phyloP scores from a whole-genome alignment of 2,888 invertebrate species.

The Schizotus pectinicornis region DNA sequence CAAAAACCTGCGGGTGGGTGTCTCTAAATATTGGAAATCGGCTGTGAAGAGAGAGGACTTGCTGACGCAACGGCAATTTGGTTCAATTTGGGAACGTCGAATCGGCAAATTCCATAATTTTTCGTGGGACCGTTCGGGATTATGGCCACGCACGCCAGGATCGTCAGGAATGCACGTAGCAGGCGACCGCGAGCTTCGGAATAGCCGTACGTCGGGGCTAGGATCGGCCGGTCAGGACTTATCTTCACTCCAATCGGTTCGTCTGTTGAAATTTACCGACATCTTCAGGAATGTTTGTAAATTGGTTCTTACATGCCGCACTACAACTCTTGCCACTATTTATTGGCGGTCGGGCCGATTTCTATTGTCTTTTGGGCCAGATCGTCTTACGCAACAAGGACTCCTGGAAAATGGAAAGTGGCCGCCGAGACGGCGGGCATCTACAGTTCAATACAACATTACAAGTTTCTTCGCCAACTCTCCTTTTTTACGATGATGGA shows the following conservation, averaged over 20 bases:
- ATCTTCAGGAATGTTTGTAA: constrained; percentile 55
- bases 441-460: too few relatives aligned
- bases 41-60: too few relatives aligned
- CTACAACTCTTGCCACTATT: constrained; percentile 44
- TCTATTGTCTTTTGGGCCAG: constrained; percentile 33
- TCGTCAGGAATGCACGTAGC: constrained; percentile 17
- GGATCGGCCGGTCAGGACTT: constrained; percentile 27
- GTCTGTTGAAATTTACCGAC: constrained; percentile 51
- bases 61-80: too few relatives aligned
- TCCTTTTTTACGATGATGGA: too few relatives aligned
- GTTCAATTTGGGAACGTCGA: too few relatives aligned
- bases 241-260: constrained; percentile 34
- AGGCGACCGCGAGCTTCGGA: constrained; percentile 17
- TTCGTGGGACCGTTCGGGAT: constrained; percentile 12
- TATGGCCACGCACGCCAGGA: constrained; percentile 21
- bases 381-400: not conserved
- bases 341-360: constrained; percentile 41
- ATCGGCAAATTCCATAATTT: constrained; percentile 11
- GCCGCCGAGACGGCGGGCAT: too few relatives aligned
- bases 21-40: too few relatives aligned
- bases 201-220: constrained; percentile 35
- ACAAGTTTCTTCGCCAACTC: too few relatives aligned
- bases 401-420: too few relatives aligned
- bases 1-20: too few relatives aligned
- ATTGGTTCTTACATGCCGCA: constrained; percentile 56